Evolutionary conservation across 2,888 invertebrate species (phyloP).

Genomic region (Sylvicola cinctus): DNA sequence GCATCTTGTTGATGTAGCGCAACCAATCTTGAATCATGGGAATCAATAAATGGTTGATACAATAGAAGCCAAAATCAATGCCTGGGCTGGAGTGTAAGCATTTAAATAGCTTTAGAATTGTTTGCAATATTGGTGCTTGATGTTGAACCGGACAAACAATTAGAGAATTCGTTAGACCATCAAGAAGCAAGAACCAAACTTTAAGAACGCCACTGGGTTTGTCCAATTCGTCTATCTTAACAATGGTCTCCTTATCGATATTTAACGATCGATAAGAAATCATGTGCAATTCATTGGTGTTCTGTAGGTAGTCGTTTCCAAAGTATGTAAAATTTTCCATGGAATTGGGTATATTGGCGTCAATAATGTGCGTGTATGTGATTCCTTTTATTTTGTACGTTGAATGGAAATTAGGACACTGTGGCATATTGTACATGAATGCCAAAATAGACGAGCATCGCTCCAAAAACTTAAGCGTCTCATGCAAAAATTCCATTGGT

Average conservation of each 20-base stretch:
- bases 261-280: slow-evolving; percentile 27
- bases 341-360: slow-evolving; percentile 59
- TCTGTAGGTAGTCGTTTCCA: slow-evolving; percentile 35
- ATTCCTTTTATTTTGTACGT: slow-evolving; percentile 66
- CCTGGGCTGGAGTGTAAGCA: slow-evolving; percentile 64
- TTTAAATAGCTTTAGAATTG: slow-evolving; percentile 63
- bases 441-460: slow-evolving; percentile 73
- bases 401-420: slow-evolving; percentile 80
- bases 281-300: slow-evolving; percentile 41
- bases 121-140: slow-evolving; percentile 71
- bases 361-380: slow-evolving; percentile 58
- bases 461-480: slow-evolving; percentile 67
- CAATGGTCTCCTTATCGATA: slow-evolving; percentile 26
- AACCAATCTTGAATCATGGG: slow-evolving; percentile 91
- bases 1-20: slow-evolving; percentile 48
- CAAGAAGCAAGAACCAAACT: slow-evolving; percentile 76
- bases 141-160: slow-evolving; percentile 75
- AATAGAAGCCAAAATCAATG: slow-evolving; percentile 73
- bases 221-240: slow-evolving; percentile 36
- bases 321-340: slow-evolving; percentile 47
- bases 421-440: slow-evolving; percentile 88
- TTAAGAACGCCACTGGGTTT: slow-evolving; percentile 66
- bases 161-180: slow-evolving; percentile 62
- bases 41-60: slow-evolving; percentile 75
- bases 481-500: slow-evolving; percentile 29